Percentiles rank a stretch among this genome's conserved stretches.
Conservation (phyloP, 2,797 vertebrate genomes). For the Phoebastria nigripes region DNA sequence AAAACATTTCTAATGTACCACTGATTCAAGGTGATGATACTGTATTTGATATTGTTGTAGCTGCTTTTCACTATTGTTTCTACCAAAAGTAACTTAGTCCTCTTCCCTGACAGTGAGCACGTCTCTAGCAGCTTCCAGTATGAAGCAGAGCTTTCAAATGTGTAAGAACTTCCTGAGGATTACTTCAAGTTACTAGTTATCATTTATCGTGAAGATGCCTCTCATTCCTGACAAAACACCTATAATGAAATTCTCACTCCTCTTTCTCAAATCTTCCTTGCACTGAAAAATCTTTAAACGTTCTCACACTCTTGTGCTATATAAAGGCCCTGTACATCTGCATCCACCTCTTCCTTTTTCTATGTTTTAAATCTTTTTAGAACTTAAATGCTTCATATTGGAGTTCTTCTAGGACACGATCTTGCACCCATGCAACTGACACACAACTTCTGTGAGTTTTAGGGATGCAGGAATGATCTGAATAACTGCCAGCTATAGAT, state of each 20-base stretch:
- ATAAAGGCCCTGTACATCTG: conserved; percentile 65
- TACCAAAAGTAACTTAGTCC: background rate
- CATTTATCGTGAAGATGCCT: conserved; percentile 16
- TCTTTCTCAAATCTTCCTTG: conserved; percentile 60
- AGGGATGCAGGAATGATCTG: background rate
- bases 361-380: conserved; percentile 51
- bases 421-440: conserved; percentile 2
- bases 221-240: conserved; percentile 61
- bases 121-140: background rate
- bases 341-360: conserved; percentile 56
- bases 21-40: background rate
- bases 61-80: background rate
- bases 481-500: background rate
- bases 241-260: conserved; percentile 66
- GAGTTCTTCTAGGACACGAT: conserved; percentile 35
- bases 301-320: conserved; percentile 68
- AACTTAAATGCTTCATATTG: conserved; percentile 15
- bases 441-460: background rate
- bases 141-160: background rate
- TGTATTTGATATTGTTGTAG: background rate
- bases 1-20: background rate
- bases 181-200: conserved; percentile 29
- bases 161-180: conserved; percentile 15
- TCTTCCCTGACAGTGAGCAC: background rate
- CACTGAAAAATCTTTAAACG: conserved; percentile 56